phyloP scores from a whole-genome alignment of 2,888 invertebrate species.

The Suillia variegata region DNA sequence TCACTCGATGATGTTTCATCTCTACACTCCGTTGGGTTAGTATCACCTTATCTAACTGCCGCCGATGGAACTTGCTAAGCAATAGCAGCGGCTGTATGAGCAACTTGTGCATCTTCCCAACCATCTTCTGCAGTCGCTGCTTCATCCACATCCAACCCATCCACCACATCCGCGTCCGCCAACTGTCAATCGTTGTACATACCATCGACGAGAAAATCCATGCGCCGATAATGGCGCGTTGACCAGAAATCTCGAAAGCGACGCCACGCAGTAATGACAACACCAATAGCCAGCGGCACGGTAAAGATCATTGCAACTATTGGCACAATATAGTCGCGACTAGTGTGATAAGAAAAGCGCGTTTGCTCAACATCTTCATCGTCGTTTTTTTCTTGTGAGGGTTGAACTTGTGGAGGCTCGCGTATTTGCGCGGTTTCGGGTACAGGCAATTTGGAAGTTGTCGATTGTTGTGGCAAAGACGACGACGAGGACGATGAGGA shows the following conservation, averaged over 20 bases:
- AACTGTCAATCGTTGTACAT: constrained; percentile 80
- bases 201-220: constrained; percentile 88
- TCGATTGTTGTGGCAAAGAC: background rate
- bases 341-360: constrained; percentile 48
- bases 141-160: background rate
- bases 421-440: constrained; percentile 24
- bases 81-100: constrained; percentile 18
- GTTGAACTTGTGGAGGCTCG: constrained; percentile 46
- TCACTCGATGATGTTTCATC: background rate
- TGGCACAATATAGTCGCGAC: constrained; percentile 74
- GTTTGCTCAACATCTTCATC: constrained; percentile 21
- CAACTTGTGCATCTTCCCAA: background rate
- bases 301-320: constrained; percentile 75
- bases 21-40: background rate
- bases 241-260: constrained; percentile 83
- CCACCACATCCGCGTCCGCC: background rate
- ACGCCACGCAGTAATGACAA: constrained; percentile 71
- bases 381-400: constrained; percentile 45
- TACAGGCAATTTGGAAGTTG: constrained; percentile 19
- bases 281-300: constrained; percentile 70
- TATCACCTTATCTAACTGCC: background rate
- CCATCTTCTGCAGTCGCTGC: constrained; percentile 8
- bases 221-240: constrained; percentile 82
- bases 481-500: no score
- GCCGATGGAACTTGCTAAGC: constrained; percentile 4